Evolutionary conservation across 2,797 vertebrate species (phyloP), one percentile per base, ranked within the genome.

Genomic region (Neosilurus hyrtlii): DNA sequence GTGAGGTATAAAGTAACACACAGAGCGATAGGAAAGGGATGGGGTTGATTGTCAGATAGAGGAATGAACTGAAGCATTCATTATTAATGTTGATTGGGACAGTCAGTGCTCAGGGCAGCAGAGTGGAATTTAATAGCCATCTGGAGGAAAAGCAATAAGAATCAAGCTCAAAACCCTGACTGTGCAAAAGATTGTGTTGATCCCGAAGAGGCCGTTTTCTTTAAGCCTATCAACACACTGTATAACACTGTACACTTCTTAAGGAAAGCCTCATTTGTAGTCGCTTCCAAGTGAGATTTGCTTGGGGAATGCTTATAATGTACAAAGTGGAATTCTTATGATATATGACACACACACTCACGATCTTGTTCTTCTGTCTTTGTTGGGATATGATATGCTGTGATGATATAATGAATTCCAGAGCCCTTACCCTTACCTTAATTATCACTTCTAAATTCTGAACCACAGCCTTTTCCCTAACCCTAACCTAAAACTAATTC

Each of bases 41-140:
- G 37, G 59, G 35, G 57, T 15, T 81, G 80, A 84, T 87, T 84
- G 74, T 87, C 77, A 87, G 59, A 84, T 74, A 66, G 52, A 81
- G 82, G 70, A 92, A 90, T 83, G 87, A 90, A 88, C 85, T 65
- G 73, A 88, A 43, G 57, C 91, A 93, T 95, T 90, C 89, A 95
- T 95, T 94, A 95, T 95, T 95, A 91, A 95, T 94, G 88, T 91
- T 93, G 93, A 94, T 94, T 93, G 94, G 94, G 92, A 90, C 88
- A 89, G 91, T 92, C 93, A 93, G 91, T 89, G 93, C 91, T 93
- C 90, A 85, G 91, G 90, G 91, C 88, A 37, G 89, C 89, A 91
- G 90, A 89, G 90, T 92, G 94, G 92, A 94, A 95, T 89, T 86
- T 89, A 89, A 94, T 91, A 92, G 90, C 90, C 86, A 82, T 85